Evolutionary conservation across 2,888 invertebrate genomes (phyloP), one percentile per base, ranked within the genome.

Genomic region (Brachyptera putata): DNA sequence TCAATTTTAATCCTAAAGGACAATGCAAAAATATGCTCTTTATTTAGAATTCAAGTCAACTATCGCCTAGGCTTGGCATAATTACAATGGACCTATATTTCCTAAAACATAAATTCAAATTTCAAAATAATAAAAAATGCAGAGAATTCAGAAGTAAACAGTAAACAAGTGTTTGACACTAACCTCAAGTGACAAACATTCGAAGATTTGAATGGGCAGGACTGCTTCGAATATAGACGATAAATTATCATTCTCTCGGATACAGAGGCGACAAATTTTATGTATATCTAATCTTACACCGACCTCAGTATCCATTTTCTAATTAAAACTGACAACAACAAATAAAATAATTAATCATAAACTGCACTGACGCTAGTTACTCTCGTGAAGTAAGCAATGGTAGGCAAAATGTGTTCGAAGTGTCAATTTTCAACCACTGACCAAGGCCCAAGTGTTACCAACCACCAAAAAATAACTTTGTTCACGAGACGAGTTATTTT

Each of bases 181-280:
- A 34, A 53, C 53, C 53, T 53, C 53, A 30, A 53, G 36, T 3
- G 53, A 53, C 16, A 53, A 34, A 53, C 53, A 53, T 11, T 34
- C 53, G 34, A 53, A 36, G 3, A 53, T 53, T 22, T 36, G 18
- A 1, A 36, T 13, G 13, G 53, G 36, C 53, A 36, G 36, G 18
- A 36, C 34, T 13, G 18, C 14, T 21, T 36, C 53, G 21, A 53
- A 36, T 18, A 53, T 53, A 36, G 53, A 22, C 1, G 22, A 14
- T 7, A 53, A 22, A 5, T 22, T 13, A 18, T 53, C 34, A 34
- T 21, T 53, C 34, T 18, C 18, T 3, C 22, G 21, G 11, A 53
- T 7, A 36, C 53, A 53, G 3, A 53, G 22, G 21, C 53, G 53
- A 13, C 53, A 53, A 14, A 53, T 11, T 16, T 53, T 18, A 9